Conservation (phyloP, 2,113 vertebrate species). For the Prolemur simus region DNA sequence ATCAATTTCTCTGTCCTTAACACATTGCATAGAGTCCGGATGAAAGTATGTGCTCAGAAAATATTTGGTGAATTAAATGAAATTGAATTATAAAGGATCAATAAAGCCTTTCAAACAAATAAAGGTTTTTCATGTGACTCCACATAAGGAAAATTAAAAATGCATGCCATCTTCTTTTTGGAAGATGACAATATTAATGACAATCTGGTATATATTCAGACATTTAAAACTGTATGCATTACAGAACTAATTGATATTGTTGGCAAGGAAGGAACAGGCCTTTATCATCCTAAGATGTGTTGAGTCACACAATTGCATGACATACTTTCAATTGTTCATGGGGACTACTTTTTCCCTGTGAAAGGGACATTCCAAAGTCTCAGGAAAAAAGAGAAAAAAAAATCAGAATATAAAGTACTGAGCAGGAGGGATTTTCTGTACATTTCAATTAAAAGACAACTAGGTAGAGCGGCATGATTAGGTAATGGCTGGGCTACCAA, state of each 20-base stretch:
- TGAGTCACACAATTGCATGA: not conserved
- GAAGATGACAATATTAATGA: not conserved
- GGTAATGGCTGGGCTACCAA: not conserved
- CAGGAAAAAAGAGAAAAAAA: not conserved
- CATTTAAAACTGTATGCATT: not conserved
- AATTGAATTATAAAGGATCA: conserved; percentile 14
- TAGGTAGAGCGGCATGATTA: not conserved
- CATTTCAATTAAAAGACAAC: not conserved
- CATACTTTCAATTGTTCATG: not conserved
- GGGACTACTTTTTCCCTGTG: not conserved
- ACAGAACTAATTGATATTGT: not conserved
- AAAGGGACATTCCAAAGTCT: not conserved
- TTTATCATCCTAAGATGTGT: not conserved
- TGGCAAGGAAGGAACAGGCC: not conserved
- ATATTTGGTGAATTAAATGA: not conserved
- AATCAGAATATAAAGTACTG: not conserved
- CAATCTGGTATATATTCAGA: not conserved
- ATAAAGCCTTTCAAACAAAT: conserved; percentile 12
- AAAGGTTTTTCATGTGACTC: not conserved
- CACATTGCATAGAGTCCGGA: not conserved
- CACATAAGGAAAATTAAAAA: conserved; percentile 8
- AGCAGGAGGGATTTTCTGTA: not conserved
- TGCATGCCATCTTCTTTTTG: not conserved
- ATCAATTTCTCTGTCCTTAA: not conserved
- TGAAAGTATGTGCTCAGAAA: not conserved